These are phyloP conservation scores for Euzophera pinguis DNA, from an alignment of 2,888 invertebrate genomes.

Conservation along the genomic window DNA sequence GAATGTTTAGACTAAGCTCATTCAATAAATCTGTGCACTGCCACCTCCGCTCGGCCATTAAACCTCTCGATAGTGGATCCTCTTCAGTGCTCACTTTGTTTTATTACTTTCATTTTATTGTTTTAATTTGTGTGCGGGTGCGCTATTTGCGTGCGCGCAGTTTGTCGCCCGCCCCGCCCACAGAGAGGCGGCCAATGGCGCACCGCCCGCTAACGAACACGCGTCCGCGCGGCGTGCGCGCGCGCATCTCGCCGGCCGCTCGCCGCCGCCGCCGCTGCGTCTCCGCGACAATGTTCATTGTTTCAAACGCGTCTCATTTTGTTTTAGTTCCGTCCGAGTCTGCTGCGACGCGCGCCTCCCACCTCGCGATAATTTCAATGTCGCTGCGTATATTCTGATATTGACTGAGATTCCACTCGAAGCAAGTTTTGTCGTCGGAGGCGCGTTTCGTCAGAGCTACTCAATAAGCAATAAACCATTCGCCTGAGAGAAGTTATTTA, in stretches of 20 bases:
- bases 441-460: slow-evolving; percentile 73
- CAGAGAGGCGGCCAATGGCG: slow-evolving; percentile 62
- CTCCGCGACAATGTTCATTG: slow-evolving; percentile 72
- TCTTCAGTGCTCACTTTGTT: slow-evolving; percentile 71
- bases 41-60: slow-evolving; percentile 73
- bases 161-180: slow-evolving; percentile 69
- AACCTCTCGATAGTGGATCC: slow-evolving; percentile 69
- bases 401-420: slow-evolving; percentile 73
- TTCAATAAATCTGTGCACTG: slow-evolving; percentile 62
- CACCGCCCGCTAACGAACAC: slow-evolving; percentile 47
- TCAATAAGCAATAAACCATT: slow-evolving; percentile 79
- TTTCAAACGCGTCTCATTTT: slow-evolving; percentile 72
- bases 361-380: slow-evolving; percentile 76
- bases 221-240: slow-evolving; percentile 5
- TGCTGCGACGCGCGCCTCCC: slow-evolving; percentile 58
- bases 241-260: slow-evolving; percentile 34
- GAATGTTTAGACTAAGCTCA: slow-evolving; percentile 23
- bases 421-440: slow-evolving; percentile 68
- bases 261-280: slow-evolving; percentile 47
- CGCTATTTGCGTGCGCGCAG: slow-evolving; percentile 79
- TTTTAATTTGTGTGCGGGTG: slow-evolving; percentile 78
- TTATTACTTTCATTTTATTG: slow-evolving; percentile 79
- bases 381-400: slow-evolving; percentile 72
- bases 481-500: slow-evolving; percentile 75
- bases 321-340: slow-evolving; percentile 58